Evolutionary conservation across 2,797 vertebrate species (phyloP).

Genomic region (Tadarida brasiliensis): DNA sequence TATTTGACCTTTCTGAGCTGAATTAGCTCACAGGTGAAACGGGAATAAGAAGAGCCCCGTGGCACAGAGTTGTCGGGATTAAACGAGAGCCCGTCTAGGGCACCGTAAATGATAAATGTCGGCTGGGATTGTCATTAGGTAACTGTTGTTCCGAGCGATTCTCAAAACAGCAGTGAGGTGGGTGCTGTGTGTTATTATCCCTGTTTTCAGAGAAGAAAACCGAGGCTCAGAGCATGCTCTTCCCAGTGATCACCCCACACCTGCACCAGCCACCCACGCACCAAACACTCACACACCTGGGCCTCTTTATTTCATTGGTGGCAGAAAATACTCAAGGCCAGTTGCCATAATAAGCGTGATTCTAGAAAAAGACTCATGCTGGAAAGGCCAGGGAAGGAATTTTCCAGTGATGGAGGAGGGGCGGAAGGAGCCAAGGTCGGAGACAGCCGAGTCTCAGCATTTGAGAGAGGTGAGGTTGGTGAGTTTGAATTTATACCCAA

Average conservation of each 20-base stretch:
- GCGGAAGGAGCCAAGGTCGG: not conserved
- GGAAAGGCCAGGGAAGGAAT: not conserved
- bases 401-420: not conserved
- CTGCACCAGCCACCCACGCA: not conserved
- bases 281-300: not conserved
- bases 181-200: not conserved
- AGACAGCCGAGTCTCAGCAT: fast-evolving
- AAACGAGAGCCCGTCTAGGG: not conserved
- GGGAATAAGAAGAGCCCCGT: not conserved
- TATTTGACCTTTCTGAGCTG: not conserved
- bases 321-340: not conserved
- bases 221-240: not conserved
- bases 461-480: not conserved
- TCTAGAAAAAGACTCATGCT: not conserved
- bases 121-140: not conserved
- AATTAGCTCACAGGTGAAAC: not conserved
- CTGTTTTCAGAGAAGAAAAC: not conserved
- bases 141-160: not conserved
- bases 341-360: not conserved
- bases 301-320: not conserved
- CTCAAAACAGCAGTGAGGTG: not conserved
- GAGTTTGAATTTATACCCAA: not conserved
- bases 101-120: not conserved
- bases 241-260: not conserved
- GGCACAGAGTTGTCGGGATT: not conserved